phyloP scores from a whole-genome alignment of 2,797 vertebrate genomes.

The Lagocephalus sceleratus region DNA sequence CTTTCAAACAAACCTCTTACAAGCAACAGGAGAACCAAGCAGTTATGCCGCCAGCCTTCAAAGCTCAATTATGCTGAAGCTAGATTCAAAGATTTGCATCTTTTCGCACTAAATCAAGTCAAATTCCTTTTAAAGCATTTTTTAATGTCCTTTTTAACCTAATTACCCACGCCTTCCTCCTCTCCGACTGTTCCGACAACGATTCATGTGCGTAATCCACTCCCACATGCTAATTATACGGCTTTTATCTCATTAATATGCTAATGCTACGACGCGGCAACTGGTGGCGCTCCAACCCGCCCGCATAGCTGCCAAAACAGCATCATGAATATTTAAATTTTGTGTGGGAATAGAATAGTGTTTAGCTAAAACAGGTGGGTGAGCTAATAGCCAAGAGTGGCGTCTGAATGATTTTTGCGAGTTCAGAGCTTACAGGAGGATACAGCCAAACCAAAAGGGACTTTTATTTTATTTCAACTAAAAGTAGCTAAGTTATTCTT shows the following conservation, averaged over 20 bases:
- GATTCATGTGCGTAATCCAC: slow-evolving; percentile 56
- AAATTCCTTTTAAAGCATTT: slow-evolving; percentile 14
- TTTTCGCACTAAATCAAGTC: not conserved
- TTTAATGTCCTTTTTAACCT: slow-evolving; percentile 58
- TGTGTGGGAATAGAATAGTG: slow-evolving; percentile 32
- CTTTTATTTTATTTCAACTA: slow-evolving; percentile 51
- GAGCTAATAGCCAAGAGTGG: too few species aligned
- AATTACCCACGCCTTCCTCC: slow-evolving; percentile 57
- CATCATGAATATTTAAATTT: slow-evolving; percentile 57
- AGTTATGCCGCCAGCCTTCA: slow-evolving; percentile 17
- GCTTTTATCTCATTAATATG: slow-evolving; percentile 73
- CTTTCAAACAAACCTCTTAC: slow-evolving; percentile 1
- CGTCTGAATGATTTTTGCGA: too few species aligned
- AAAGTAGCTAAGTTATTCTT: slow-evolving; percentile 37
- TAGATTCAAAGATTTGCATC: not conserved
- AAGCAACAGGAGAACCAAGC: not conserved
- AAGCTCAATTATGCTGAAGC: slow-evolving; percentile 16
- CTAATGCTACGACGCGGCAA: slow-evolving; percentile 57
- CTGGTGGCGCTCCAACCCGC: slow-evolving; percentile 41
- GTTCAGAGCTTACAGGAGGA: too few species aligned
- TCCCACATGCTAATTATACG: slow-evolving; percentile 73
- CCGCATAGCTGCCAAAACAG: slow-evolving; percentile 56
- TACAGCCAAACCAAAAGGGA: too few species aligned
- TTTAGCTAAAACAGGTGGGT: too few species aligned
- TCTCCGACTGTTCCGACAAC: slow-evolving; percentile 55